phyloP scores from a whole-genome alignment of 2,888 invertebrate species.

The Euproctis similis region DNA sequence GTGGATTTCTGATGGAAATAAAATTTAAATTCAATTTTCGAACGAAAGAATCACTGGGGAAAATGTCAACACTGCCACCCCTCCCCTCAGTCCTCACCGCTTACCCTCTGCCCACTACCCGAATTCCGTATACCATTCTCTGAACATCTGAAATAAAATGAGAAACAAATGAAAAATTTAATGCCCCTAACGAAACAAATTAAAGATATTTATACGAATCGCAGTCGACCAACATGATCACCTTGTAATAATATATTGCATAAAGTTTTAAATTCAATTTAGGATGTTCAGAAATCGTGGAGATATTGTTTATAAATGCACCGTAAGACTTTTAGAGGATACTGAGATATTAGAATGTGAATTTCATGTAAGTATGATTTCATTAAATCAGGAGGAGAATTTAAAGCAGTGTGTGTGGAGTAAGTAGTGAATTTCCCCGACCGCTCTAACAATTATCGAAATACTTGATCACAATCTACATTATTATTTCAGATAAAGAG shows the following conservation, averaged over 20 bases:
- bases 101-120: constrained; percentile 3
- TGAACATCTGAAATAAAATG: constrained; percentile 27
- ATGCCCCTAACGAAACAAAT: constrained; percentile 22
- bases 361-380: constrained; percentile 82
- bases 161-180: constrained; percentile 36
- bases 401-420: too few species aligned
- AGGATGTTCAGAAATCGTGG: constrained; percentile 81
- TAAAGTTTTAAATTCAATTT: constrained; percentile 15
- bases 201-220: too few species aligned
- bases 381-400: too few species aligned
- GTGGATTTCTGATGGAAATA: too few species aligned
- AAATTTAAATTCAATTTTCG: too few species aligned
- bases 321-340: constrained; percentile 91
- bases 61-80: constrained; percentile 25
- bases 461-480: too few species aligned
- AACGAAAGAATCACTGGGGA: neutral
- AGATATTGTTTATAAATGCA: constrained; percentile 90
- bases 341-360: constrained; percentile 94
- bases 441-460: too few species aligned
- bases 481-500: too few species aligned
- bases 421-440: too few species aligned
- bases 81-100: constrained; percentile 26
- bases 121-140: constrained; percentile 9
- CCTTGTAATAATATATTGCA: too few species aligned
- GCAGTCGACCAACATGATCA: too few species aligned